Evolutionary conservation across 2,797 vertebrate species (phyloP), one percentile per base, ranked within the genome.

Genomic region (Urophycis tenuis): DNA sequence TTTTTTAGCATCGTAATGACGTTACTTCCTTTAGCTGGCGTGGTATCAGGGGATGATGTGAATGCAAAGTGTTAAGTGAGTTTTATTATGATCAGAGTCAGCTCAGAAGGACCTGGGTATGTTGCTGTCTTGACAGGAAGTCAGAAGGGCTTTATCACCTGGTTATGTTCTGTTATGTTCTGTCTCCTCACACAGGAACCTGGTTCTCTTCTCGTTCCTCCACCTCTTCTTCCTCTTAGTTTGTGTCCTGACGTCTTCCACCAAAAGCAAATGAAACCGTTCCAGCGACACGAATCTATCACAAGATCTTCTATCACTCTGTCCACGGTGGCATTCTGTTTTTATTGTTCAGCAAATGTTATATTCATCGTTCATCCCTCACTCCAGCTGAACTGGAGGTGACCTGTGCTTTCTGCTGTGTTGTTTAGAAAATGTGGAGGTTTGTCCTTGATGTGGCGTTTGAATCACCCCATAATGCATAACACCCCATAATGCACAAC

Each of bases 311-410:
- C 94, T 92, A 92, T 95, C 94, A 93, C 93, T 93, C 92, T 93
- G 91, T 93, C 92, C 92, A 93, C 93, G 90, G 92, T 93, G 91
- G 94, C 93, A 92, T 95, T 91, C 92, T 93, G 91, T 91, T 94
- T 88, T 96, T 94, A 96, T 96, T 94, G 94, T 93, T 93, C 92
- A 92, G 92, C 92, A 95, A 94, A 95, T 95, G 93, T 94, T 91
- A 87, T 95, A 96, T 96, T 95, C 95, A 96, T 97, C 95, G 92
- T 74, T 75, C 76, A 89, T 89, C 88, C 87, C 92, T 94, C 87
- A 89, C 41, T 92, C 92, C 93, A 87, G 94, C 95, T 97, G 95
- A 97, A 98, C 96, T 96, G 95, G 94, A 93, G 92, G 91, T 95
- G 95, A 96, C 94, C 95, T 93, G 90, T 84, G 88, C 87, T 78